A percentile compares a stretch with the other conserved stretches of the same genome.
phyloP scores from a whole-genome alignment of 2,797 vertebrate genomes.

The Microctenopoma lineatum region DNA sequence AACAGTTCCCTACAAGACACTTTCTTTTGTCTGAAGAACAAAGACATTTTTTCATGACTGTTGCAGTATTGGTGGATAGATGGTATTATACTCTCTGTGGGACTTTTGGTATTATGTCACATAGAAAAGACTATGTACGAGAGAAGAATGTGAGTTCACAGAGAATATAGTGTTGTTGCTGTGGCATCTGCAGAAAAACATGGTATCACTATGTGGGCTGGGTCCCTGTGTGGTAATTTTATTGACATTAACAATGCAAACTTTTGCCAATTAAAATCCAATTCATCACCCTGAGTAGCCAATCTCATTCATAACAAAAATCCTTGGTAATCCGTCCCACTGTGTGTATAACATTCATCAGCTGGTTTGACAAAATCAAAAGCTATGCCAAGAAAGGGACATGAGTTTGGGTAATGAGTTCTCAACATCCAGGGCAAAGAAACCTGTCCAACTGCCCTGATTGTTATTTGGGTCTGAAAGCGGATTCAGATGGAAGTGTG shows the following conservation, averaged over 20 bases:
- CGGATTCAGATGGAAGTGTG: constrained; percentile 20
- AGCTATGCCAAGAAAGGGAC: constrained; percentile 37
- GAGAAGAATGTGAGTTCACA: constrained; percentile 20
- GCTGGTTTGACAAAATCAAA: constrained; percentile 52
- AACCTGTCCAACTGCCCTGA: constrained; percentile 16
- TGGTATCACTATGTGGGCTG: constrained; percentile 10
- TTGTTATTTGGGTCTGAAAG: constrained; percentile 13
- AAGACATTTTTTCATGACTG: constrained; percentile 26
- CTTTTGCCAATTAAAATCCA: constrained; percentile 45
- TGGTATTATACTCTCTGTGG: constrained; percentile 27
- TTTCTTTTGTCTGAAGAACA: constrained; percentile 45
- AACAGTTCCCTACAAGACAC: constrained; percentile 36
- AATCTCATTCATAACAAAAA: constrained; percentile 30
- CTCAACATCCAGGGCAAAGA: constrained; percentile 35
- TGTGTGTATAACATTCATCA: constrained; percentile 36
- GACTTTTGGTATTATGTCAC: constrained; percentile 39
- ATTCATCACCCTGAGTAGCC: constrained; percentile 32
- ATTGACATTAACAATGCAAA: constrained; percentile 35
- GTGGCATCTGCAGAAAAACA: constrained; percentile 2
- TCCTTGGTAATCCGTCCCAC: constrained; percentile 18
- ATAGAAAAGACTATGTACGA: constrained; percentile 8
- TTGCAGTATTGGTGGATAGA: constrained; percentile 24
- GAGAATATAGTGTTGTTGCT: not conserved
- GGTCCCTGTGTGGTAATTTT: not conserved
- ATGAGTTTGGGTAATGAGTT: constrained; percentile 45